Conservation (phyloP, 2,888 invertebrate species). For the Acrobasis suavella region DNA sequence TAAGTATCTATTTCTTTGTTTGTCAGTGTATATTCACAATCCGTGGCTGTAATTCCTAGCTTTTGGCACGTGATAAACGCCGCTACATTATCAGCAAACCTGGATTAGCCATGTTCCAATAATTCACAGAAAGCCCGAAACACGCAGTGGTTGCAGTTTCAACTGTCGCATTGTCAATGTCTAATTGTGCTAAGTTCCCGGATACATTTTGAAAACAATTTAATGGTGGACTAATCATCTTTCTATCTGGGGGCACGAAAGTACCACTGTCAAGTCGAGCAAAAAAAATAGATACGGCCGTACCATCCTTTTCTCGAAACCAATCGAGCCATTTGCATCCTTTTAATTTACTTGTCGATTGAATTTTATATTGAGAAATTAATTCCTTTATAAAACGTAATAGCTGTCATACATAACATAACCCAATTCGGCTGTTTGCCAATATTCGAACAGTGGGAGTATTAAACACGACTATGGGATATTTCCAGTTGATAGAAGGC, state of each 20-base stretch:
- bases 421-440: background rate
- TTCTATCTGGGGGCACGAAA: no score
- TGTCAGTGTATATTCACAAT: background rate
- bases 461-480: constrained; percentile 2
- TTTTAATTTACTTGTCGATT: no score
- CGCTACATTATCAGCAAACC: constrained; percentile 12
- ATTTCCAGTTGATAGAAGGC: background rate
- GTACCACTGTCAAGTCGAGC: no score
- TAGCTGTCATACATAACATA: background rate
- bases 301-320: no score
- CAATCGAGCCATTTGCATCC: no score
- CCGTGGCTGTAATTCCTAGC: constrained; percentile 1
- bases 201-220: no score
- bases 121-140: constrained; percentile 11
- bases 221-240: no score
- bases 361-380: no score
- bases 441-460: background rate
- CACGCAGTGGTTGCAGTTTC: background rate
- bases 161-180: background rate
- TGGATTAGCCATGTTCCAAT: constrained; percentile 9
- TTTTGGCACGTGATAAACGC: constrained; percentile 5
- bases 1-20: background rate
- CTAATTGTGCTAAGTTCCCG: no score
- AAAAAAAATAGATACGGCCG: no score
- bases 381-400: no score